A percentile compares a stretch with the other conserved stretches of the same genome.
Evolutionary conservation across 2,797 vertebrate species (phyloP).

Genomic region (Onychomys arenicola): DNA sequence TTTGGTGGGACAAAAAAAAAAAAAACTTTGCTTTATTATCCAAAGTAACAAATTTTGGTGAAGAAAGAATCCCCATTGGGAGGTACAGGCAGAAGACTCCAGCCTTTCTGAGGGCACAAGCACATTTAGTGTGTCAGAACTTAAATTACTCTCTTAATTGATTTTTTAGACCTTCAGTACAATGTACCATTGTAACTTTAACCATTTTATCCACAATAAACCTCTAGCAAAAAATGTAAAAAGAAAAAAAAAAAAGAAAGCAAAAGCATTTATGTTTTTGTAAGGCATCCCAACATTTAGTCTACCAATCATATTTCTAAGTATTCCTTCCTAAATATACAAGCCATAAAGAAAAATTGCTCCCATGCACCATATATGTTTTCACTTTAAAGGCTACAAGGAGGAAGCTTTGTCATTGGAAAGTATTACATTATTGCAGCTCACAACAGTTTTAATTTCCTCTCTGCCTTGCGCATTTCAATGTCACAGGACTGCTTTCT

Average conservation of each 20-base stretch:
- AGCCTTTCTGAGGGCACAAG: neutral
- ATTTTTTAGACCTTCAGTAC: slow-evolving; percentile 25
- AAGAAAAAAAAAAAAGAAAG: too few relatives aligned
- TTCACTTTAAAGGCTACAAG: neutral
- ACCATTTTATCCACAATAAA: slow-evolving; percentile 61
- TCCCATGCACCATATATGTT: neutral
- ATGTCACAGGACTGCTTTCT: neutral
- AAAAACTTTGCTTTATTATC: neutral
- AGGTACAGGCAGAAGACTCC: neutral
- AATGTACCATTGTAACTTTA: neutral
- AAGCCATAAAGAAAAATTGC: neutral
- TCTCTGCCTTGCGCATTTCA: neutral
- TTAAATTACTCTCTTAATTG: neutral
- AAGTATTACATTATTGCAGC: neutral
- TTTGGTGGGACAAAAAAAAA: neutral
- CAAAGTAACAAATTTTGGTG: neutral
- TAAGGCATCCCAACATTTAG: neutral
- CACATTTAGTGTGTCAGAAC: too few relatives aligned
- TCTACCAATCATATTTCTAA: neutral
- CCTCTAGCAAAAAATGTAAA: slow-evolving; percentile 3
- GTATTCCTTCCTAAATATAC: neutral
- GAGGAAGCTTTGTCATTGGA: neutral
- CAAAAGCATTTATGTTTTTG: neutral
- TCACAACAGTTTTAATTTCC: neutral
- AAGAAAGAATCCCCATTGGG: neutral